A percentile compares a stretch with the other conserved stretches of the same genome.
phyloP scores from a whole-genome alignment of 2,888 invertebrate genomes.

The Eledone cirrhosa region DNA sequence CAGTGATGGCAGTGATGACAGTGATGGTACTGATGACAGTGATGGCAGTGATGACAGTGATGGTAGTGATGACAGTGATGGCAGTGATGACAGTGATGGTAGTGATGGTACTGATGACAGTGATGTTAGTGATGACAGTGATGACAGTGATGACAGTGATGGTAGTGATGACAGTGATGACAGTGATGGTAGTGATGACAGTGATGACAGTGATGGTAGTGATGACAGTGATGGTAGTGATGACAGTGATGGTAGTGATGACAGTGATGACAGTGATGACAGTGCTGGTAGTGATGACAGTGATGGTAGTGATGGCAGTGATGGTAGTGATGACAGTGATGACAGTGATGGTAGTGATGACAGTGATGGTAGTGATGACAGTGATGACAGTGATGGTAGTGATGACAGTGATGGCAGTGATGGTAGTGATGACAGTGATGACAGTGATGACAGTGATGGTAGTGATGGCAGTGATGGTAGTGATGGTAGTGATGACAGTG shows the following conservation, averaged over 20 bases:
- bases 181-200: background rate
- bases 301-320: background rate
- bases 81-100: background rate
- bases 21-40: background rate
- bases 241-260: constrained; percentile 11
- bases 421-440: constrained; percentile 14
- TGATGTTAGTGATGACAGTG: too few relatives aligned
- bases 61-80: background rate
- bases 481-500: constrained; percentile 9
- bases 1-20: background rate
- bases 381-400: background rate
- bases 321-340: background rate
- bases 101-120: too few relatives aligned
- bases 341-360: constrained; percentile 14
- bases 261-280: too few relatives aligned
- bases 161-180: background rate
- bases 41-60: background rate
- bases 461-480: constrained; percentile 11
- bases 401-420: constrained; percentile 10
- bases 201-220: background rate
- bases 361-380: constrained; percentile 18
- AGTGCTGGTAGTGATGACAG: too few relatives aligned
- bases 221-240: background rate
- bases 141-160: constrained; percentile 11
- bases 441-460: background rate